Evolutionary conservation across 2,113 vertebrate species (phyloP).

Genomic region (Dicerorhinus sumatrensis): DNA sequence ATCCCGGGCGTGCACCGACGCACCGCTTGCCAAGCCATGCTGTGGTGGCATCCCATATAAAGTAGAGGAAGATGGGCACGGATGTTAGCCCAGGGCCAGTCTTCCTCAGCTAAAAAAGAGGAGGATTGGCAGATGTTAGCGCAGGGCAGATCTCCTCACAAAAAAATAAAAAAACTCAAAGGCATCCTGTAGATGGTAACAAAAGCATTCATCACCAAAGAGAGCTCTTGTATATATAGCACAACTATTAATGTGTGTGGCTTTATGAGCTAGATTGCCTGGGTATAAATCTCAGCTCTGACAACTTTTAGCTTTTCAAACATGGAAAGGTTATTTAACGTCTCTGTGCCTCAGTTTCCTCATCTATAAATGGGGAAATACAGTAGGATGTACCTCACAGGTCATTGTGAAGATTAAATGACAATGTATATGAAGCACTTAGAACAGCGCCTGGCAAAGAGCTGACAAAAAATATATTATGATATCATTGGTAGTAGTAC

Average conservation of each 20-base stretch:
- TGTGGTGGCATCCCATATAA: too few relatives aligned
- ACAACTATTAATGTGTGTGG: background rate
- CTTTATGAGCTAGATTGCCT: background rate
- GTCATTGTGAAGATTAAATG: background rate
- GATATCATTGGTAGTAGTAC: background rate
- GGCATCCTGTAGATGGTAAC: background rate
- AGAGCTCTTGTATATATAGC: background rate
- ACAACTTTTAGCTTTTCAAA: background rate
- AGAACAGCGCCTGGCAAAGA: background rate
- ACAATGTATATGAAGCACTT: background rate
- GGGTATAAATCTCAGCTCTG: background rate
- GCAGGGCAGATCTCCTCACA: too few relatives aligned
- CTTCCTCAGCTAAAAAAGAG: too few relatives aligned
- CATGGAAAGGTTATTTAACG: background rate
- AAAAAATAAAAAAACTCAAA: background rate
- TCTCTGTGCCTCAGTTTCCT: background rate
- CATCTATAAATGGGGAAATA: background rate
- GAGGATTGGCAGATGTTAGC: too few relatives aligned
- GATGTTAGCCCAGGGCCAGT: too few relatives aligned
- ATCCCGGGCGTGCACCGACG: too few relatives aligned
- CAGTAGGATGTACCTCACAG: background rate
- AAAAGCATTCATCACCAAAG: background rate
- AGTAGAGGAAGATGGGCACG: too few relatives aligned
- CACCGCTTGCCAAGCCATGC: too few relatives aligned
- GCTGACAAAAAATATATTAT: background rate